These are phyloP conservation scores for Cyclopterus lumpus DNA, from an alignment of 2,797 vertebrate genomes.

Conservation along the genomic window DNA sequence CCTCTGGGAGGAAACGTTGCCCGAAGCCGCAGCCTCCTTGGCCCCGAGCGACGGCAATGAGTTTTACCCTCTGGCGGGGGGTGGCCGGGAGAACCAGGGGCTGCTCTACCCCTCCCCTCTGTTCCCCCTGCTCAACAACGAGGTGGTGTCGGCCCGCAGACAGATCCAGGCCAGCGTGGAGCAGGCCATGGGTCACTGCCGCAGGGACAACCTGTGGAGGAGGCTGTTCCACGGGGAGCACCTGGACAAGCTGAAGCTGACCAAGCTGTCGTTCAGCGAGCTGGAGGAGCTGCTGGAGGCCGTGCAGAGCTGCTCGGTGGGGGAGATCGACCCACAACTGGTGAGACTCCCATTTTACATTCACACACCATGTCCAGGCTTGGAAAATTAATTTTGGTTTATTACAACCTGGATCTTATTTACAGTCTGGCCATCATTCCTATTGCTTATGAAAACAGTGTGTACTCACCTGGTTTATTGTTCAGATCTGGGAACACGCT, in stretches of 20 bases:
- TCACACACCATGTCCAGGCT: neutral
- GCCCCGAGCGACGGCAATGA: conserved; percentile 79
- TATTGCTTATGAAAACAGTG: neutral
- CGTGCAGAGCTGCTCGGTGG: conserved; percentile 93
- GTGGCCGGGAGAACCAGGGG: conserved; percentile 67
- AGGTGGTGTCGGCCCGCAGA: conserved; percentile 89
- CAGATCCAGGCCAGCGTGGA: conserved; percentile 93
- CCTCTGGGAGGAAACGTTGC: conserved; percentile 75
- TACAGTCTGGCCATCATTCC: neutral
- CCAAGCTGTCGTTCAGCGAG: conserved; percentile 91
- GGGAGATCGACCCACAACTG: conserved; percentile 95
- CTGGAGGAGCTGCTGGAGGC: conserved; percentile 95
- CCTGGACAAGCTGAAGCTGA: conserved; percentile 93
- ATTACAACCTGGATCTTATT: neutral
- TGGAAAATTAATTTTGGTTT: neutral
- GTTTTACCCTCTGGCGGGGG: conserved; percentile 74
- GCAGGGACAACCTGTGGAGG: conserved; percentile 96
- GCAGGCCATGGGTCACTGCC: conserved; percentile 96
- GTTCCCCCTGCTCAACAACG: conserved; percentile 91
- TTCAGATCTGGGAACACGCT: neutral
- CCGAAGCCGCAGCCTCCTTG: conserved; percentile 13
- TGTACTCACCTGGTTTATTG: neutral
- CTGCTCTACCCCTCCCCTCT: conserved; percentile 85
- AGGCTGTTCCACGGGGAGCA: conserved; percentile 96
- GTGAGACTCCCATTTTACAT: conserved; percentile 71